These are phyloP conservation scores for Rafetus swinhoei DNA, from an alignment of 2,113 vertebrate genomes.

Conservation along the genomic window DNA sequence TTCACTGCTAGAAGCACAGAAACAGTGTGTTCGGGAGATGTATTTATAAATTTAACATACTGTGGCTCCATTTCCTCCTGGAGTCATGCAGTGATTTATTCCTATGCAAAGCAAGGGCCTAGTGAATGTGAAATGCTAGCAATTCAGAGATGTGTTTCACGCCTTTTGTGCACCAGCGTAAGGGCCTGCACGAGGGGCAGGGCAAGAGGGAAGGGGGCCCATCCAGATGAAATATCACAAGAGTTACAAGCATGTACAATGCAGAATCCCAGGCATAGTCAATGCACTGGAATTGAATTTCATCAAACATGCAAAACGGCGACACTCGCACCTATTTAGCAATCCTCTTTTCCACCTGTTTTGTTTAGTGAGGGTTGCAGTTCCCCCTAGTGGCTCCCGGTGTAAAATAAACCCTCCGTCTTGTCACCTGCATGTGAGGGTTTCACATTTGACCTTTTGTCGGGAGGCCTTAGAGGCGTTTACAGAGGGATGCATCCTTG, in stretches of 20 bases:
- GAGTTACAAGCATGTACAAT: background rate
- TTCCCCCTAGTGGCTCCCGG: background rate
- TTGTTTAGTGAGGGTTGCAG: background rate
- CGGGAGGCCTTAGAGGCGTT: background rate
- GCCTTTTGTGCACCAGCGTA: background rate
- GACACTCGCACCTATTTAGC: background rate
- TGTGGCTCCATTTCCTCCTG: background rate
- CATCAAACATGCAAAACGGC: background rate
- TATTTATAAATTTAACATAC: background rate
- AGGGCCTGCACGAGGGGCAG: background rate
- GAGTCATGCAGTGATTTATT: background rate
- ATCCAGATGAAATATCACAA: background rate
- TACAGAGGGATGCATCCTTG: background rate
- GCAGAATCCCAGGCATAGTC: background rate
- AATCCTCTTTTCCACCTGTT: background rate
- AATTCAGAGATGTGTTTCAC: background rate
- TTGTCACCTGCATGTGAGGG: background rate
- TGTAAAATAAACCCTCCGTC: background rate
- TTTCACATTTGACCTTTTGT: background rate
- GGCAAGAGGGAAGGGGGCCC: too few relatives aligned
- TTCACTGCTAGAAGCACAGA: background rate
- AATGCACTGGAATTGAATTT: background rate
- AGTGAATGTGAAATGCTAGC: background rate
- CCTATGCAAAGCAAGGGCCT: background rate
- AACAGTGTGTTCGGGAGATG: background rate